These are phyloP conservation scores for Mesaphorura yosii DNA, from an alignment of 1,140 invertebrate genomes.

Conservation along the genomic window DNA sequence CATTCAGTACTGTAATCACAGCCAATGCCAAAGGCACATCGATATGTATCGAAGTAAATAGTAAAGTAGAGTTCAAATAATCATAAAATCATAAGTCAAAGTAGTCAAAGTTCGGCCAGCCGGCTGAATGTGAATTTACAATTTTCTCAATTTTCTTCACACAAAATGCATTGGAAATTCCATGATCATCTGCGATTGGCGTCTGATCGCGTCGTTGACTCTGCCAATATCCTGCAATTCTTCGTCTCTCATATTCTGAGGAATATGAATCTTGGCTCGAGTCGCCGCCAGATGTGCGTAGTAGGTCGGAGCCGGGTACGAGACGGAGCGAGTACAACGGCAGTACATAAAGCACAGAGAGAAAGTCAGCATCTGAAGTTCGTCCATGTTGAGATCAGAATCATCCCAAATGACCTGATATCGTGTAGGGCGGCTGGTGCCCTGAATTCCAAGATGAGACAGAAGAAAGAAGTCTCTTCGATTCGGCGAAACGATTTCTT, in stretches of 20 bases:
- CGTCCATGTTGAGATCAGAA: conserved; percentile 37
- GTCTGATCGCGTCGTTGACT: conserved; percentile 1
- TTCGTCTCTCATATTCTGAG: conserved; percentile 41
- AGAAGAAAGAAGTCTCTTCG: conserved; percentile 42
- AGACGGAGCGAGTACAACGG: conserved; percentile 42
- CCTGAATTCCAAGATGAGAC: conserved; percentile 40
- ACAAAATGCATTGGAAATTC: conserved; percentile 24
- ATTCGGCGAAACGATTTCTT: conserved; percentile 36
- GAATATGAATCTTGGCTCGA: conserved; percentile 38
- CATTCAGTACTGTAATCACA: too few species aligned
- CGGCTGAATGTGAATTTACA: too few species aligned
- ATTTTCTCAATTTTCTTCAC: too few species aligned
- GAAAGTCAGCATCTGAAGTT: conserved; percentile 41
- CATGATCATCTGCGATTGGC: neutral
- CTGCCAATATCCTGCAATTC: neutral
- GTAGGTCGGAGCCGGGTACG: conserved; percentile 70
- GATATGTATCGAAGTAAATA: too few species aligned
- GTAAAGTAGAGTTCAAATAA: too few species aligned
- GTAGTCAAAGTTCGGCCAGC: too few species aligned
- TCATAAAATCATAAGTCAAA: too few species aligned
- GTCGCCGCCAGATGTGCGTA: conserved; percentile 83
- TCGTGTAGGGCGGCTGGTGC: conserved; percentile 41
- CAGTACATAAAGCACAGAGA: conserved; percentile 43
- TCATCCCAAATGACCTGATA: conserved; percentile 44
- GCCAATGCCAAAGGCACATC: too few species aligned